Conservation (phyloP, 2,797 vertebrate species). For the Pantherophis vulpinus region DNA sequence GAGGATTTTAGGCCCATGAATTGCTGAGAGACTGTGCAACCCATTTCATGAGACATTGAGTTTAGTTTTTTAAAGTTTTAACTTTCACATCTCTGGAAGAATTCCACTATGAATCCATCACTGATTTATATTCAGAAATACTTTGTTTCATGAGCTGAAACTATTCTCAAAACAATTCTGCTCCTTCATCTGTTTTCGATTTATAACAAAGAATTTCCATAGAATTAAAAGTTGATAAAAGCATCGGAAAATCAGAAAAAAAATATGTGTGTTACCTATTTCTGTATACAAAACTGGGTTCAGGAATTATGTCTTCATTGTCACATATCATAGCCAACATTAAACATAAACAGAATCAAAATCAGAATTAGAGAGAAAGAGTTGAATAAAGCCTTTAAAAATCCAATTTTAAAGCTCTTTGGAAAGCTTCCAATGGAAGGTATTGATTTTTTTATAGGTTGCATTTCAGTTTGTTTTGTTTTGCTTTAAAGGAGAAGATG, state of each 20-base stretch:
- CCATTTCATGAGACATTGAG: neutral
- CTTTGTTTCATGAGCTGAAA: neutral
- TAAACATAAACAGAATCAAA: neutral
- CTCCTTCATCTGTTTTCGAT: neutral
- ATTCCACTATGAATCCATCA: neutral
- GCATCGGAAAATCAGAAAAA: neutral
- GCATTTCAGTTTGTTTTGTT: neutral
- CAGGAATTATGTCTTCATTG: neutral
- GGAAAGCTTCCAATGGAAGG: neutral
- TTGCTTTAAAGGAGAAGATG: conserved; percentile 40
- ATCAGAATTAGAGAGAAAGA: neutral
- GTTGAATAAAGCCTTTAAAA: neutral
- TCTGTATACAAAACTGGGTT: neutral
- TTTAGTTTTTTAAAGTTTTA: neutral
- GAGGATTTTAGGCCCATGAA: neutral
- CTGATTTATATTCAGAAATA: neutral
- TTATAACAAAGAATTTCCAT: neutral
- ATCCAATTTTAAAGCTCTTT: neutral
- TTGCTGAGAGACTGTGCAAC: neutral
- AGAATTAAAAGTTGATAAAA: neutral
- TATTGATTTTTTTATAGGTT: neutral
- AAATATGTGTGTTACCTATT: neutral
- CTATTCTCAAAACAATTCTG: neutral
- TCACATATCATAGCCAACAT: neutral
- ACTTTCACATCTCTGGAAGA: neutral